Evolutionary conservation across 2,797 vertebrate species (phyloP).

Genomic region (Astyanax mexicanus): DNA sequence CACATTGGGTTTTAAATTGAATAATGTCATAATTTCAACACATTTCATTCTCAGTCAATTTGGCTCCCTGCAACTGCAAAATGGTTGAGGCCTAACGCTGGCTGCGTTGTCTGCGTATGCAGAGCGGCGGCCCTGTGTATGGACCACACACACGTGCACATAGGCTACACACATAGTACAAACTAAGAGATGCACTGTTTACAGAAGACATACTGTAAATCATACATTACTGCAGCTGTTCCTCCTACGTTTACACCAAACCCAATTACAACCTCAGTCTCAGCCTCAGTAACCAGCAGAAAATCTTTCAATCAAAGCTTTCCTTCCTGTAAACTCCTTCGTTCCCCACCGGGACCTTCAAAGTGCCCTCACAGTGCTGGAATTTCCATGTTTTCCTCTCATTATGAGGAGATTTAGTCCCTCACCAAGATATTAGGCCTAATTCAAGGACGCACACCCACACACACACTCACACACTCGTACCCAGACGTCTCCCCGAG

Average conservation of each 20-base stretch:
- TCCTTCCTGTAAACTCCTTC: neutral
- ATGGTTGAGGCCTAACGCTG: no score
- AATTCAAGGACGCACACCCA: neutral
- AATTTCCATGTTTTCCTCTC: neutral
- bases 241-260: neutral
- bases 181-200: no score
- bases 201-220: no score
- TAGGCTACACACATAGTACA: no score
- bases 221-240: no score
- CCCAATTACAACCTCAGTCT: neutral
- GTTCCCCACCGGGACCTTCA: neutral
- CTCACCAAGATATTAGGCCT: neutral
- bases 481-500: slow-evolving; percentile 15
- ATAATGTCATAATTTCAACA: no score
- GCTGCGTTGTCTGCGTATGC: no score
- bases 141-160: no score
- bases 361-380: neutral
- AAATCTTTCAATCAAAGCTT: neutral
- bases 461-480: neutral
- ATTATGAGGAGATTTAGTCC: neutral
- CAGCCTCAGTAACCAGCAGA: neutral
- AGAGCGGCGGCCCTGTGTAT: no score
- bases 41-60: no score
- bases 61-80: no score
- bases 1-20: no score